Conservation (phyloP, 2,888 invertebrate genomes). For the Capitulum mitella region DNA sequence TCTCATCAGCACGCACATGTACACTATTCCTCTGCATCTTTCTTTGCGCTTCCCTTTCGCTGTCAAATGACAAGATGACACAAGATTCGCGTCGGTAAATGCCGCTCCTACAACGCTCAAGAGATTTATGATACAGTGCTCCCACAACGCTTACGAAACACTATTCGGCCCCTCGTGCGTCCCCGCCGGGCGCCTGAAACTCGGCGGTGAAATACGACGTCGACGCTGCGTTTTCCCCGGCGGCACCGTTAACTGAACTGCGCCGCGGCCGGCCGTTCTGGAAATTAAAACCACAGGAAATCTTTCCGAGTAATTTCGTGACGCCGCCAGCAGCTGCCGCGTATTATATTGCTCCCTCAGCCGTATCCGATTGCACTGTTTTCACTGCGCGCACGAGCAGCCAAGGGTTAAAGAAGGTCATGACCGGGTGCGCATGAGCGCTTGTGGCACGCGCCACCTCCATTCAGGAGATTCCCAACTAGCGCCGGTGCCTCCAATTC, state of each 20-base stretch:
- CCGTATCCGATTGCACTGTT: constrained; percentile 14
- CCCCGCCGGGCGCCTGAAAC: no score
- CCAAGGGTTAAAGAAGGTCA: constrained; percentile 18
- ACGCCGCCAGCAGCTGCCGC: neutral
- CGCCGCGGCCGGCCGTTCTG: neutral
- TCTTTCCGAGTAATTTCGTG: constrained; percentile 11
- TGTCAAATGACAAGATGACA: no score
- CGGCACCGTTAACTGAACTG: neutral
- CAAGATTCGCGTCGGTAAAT: no score
- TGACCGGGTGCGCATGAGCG: constrained; percentile 2
- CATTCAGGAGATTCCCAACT: constrained; percentile 8
- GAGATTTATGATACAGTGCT: no score
- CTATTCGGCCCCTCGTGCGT: no score
- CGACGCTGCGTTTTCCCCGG: neutral
- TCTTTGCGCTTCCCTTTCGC: no score
- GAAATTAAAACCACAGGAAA: constrained; percentile 12
- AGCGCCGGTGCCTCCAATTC: neutral
- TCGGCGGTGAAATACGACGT: neutral
- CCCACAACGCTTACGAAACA: no score
- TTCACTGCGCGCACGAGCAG: neutral
- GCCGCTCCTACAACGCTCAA: no score
- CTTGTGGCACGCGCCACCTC: constrained; percentile 7
- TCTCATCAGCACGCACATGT: no score
- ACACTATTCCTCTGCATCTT: no score
- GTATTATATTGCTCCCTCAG: neutral